Conservation (phyloP, 2,888 invertebrate species). For the Bedellia somnulentella region DNA sequence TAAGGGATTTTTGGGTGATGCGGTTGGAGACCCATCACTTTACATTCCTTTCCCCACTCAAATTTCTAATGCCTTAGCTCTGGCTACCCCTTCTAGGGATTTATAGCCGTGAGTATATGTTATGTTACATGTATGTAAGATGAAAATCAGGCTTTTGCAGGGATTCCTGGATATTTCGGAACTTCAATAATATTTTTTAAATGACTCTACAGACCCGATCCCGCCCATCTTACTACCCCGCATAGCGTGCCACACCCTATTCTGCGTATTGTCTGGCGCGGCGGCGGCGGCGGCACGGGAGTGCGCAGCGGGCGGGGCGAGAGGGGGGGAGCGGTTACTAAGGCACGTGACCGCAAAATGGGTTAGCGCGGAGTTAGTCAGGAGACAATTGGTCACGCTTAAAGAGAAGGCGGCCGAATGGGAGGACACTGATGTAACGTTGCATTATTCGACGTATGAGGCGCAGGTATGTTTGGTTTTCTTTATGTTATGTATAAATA, state of each 20-base stretch:
- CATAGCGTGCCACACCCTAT: conserved; percentile 67
- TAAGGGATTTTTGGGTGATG: too few relatives aligned
- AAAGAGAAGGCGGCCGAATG: background rate
- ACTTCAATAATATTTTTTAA: too few relatives aligned
- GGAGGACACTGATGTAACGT: conserved; percentile 25
- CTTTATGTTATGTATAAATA: conserved; percentile 30
- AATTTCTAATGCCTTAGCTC: too few relatives aligned
- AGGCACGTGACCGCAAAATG: background rate
- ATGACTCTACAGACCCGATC: conserved; percentile 9
- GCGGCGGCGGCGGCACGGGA: conserved; percentile 63
- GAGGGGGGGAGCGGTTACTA: conserved; percentile 43
- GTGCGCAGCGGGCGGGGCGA: conserved; percentile 53
- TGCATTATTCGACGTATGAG: conserved; percentile 73
- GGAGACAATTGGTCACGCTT: background rate
- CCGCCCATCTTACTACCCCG: conserved; percentile 53
- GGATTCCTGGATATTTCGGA: too few relatives aligned
- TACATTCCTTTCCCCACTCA: too few relatives aligned
- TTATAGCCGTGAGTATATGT: too few relatives aligned
- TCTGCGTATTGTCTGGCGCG: conserved; percentile 63
- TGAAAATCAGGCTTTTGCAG: too few relatives aligned
- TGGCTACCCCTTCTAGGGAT: too few relatives aligned
- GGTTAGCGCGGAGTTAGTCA: conserved; percentile 2
- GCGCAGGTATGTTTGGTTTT: conserved; percentile 68
- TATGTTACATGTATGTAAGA: too few relatives aligned
- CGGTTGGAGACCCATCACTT: too few relatives aligned